Percentiles rank a stretch among this genome's conserved stretches.
These are phyloP conservation scores for Dryocosmus kuriphilus DNA, from an alignment of 2,888 invertebrate species.

Conservation along the genomic window DNA sequence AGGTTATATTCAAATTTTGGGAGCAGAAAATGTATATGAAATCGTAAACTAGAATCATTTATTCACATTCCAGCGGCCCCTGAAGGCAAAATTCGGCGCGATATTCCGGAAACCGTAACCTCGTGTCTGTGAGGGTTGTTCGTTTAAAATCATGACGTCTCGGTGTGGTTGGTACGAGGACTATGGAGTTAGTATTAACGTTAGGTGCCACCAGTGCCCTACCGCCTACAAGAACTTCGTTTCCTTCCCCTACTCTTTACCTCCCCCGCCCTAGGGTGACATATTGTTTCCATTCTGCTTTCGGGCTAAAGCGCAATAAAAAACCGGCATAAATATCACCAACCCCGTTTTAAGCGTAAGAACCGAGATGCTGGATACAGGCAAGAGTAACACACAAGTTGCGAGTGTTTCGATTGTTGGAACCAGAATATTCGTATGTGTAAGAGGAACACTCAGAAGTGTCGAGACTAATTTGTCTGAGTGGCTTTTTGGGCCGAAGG, in stretches of 20 bases:
- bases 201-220: slow-evolving; percentile 65
- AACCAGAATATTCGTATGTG: slow-evolving; percentile 44
- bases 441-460: slow-evolving; percentile 42
- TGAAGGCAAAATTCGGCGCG: slow-evolving; percentile 46
- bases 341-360: slow-evolving; percentile 61
- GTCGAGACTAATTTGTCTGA: slow-evolving; percentile 75
- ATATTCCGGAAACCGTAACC: slow-evolving; percentile 56
- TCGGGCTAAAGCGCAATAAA: slow-evolving; percentile 73
- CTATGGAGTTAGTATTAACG: slow-evolving; percentile 67
- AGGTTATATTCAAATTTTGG: background rate
- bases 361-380: slow-evolving; percentile 62
- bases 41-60: slow-evolving; percentile 28
- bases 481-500: slow-evolving; percentile 72
- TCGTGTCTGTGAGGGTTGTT: slow-evolving; percentile 62
- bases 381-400: slow-evolving; percentile 41
- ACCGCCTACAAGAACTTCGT: slow-evolving; percentile 70
- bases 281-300: slow-evolving; percentile 76
- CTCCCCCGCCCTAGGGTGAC: slow-evolving; percentile 64
- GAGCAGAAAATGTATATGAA: background rate
- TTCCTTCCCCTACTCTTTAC: slow-evolving; percentile 39
- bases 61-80: slow-evolving; percentile 44
- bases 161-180: slow-evolving; percentile 50
- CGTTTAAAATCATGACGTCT: slow-evolving; percentile 70
- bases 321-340: slow-evolving; percentile 75
- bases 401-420: slow-evolving; percentile 26